A percentile compares a stretch with the other conserved stretches of the same genome.
Evolutionary conservation across 2,888 invertebrate genomes (phyloP).

Genomic region (Diloba caeruleocephala): DNA sequence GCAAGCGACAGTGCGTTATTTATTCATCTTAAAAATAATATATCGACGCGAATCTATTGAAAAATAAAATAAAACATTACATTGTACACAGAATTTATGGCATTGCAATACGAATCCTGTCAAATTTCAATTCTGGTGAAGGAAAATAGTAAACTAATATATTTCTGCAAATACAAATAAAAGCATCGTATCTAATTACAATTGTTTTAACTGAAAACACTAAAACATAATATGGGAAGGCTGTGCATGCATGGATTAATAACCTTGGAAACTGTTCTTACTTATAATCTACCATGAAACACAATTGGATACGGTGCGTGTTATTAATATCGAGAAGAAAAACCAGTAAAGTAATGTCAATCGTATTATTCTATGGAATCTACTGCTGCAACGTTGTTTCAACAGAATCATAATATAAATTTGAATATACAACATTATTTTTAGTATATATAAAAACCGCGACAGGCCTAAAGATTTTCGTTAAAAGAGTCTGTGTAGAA

Average conservation of each 20-base stretch:
- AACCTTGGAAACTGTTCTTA: neutral
- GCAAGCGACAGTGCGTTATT: too few relatives aligned
- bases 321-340: neutral
- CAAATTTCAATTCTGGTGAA: neutral
- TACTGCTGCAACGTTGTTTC: too few relatives aligned
- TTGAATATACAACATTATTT: too few relatives aligned
- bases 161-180: too few relatives aligned
- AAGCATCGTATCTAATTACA: neutral
- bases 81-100: slow-evolving; percentile 23
- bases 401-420: too few relatives aligned
- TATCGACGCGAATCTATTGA: too few relatives aligned
- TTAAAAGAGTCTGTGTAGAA: too few relatives aligned
- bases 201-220: neutral
- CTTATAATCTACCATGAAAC: slow-evolving; percentile 9
- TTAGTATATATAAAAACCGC: too few relatives aligned
- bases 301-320: slow-evolving; percentile 17
- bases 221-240: neutral
- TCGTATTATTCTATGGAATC: too few relatives aligned
- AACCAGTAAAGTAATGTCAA: neutral
- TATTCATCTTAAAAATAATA: too few relatives aligned
- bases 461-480: too few relatives aligned
- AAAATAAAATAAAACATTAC: too few relatives aligned
- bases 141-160: neutral
- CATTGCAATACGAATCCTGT: slow-evolving; percentile 17
- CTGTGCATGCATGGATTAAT: slow-evolving; percentile 7